These are phyloP conservation scores for Cyprinodon diabolis DNA, from an alignment of 2,797 vertebrate species.

Conservation along the genomic window DNA sequence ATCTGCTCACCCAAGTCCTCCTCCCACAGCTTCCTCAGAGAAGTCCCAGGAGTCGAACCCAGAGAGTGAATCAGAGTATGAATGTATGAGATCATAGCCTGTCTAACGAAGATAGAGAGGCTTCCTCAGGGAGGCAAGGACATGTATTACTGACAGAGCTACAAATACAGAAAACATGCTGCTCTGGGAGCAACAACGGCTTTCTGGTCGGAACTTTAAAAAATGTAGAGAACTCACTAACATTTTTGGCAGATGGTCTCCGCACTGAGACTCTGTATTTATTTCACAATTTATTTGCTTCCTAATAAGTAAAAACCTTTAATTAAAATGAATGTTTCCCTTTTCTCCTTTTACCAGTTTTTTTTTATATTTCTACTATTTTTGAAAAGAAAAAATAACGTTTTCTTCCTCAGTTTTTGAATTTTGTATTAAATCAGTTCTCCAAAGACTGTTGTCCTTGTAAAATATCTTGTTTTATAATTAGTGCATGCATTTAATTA, in stretches of 20 bases:
- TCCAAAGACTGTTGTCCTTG: background rate
- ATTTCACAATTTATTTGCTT: no score
- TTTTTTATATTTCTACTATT: background rate
- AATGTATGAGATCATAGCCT: background rate
- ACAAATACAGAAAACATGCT: no score
- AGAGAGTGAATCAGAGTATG: background rate
- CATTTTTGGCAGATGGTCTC: background rate
- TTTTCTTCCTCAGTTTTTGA: background rate
- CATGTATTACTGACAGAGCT: no score
- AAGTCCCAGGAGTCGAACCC: background rate
- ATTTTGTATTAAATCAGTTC: background rate
- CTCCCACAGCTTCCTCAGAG: background rate
- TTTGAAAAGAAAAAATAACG: background rate
- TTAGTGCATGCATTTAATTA: no score
- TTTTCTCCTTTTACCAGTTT: background rate
- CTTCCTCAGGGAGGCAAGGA: no score
- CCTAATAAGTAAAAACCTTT: background rate
- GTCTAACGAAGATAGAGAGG: no score
- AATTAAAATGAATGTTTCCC: background rate
- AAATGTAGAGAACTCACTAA: no score
- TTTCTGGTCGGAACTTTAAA: no score
- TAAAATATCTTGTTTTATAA: background rate
- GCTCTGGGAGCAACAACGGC: no score
- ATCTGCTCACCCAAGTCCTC: background rate
- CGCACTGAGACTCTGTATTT: background rate